Percentiles rank a stretch among this genome's conserved stretches.
Evolutionary conservation across 2,113 vertebrate species (phyloP).

Genomic region (Halcyon senegalensis): DNA sequence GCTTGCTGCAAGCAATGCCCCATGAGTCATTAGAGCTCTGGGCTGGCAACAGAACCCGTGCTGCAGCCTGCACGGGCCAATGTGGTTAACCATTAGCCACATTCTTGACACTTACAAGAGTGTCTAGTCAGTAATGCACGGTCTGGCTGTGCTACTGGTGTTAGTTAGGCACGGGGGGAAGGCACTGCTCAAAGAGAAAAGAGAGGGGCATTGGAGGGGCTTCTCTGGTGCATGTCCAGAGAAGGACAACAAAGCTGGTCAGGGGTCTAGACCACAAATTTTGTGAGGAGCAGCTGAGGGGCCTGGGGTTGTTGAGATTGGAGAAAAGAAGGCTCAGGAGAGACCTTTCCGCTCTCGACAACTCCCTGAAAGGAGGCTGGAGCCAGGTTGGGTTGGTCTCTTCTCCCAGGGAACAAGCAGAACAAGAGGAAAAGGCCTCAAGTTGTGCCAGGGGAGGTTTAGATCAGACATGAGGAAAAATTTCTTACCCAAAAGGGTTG

Average conservation of each 20-base stretch:
- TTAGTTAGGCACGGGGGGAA: not conserved
- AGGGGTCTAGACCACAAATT: not conserved
- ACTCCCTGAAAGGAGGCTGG: not conserved
- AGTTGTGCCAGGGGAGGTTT: not conserved
- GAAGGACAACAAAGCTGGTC: not conserved
- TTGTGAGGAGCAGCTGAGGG: not conserved
- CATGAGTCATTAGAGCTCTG: rapidly evolving
- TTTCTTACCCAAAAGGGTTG: not conserved
- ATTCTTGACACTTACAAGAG: not conserved
- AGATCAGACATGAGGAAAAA: not conserved
- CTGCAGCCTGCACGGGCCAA: not conserved
- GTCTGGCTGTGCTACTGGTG: not conserved
- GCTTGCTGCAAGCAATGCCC: not conserved
- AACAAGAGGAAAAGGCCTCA: not conserved
- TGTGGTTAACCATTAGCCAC: not conserved
- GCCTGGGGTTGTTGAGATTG: not conserved
- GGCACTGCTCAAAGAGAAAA: not conserved
- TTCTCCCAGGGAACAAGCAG: not conserved
- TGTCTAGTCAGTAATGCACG: rapidly evolving
- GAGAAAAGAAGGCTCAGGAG: not conserved
- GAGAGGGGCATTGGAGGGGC: not conserved
- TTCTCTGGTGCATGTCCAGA: not conserved
- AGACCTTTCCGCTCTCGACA: no score
- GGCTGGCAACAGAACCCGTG: not conserved
- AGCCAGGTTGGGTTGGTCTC: not conserved